Evolutionary conservation across 2,797 vertebrate species (phyloP), one percentile per base, ranked within the genome.

Genomic region (Myiothlypis chrysogaster): DNA sequence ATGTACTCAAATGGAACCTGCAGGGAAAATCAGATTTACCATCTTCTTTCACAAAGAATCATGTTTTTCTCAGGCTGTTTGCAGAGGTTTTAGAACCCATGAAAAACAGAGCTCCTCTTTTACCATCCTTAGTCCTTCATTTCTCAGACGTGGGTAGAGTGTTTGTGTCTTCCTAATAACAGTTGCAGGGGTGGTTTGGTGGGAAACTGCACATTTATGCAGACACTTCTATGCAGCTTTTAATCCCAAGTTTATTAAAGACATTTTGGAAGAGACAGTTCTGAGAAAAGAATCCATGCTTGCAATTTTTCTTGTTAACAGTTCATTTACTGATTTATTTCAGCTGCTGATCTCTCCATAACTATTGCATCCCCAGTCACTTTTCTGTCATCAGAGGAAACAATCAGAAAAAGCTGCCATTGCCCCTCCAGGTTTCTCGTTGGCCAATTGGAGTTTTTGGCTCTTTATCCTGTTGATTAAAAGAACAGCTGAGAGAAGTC

Each of bases 401-500:
- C 39, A 76, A 84, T 73, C 49, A 87, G 79, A 94, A 93, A 85
- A 83, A 65, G 47, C 85, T 93, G 76, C 77, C 82, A 46, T 63
- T 93, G 71, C 81, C 77, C 88, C 87, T 85, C 49, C 70, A 88
- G 88, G 72, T 93, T 92, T 78, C 79, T 87, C 63, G 10, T 84
- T 46, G 75, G 83, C 8, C 57, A 85, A 76, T 50, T 64, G 69
- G 53, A 76, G 85, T 37, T 89, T 92, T 87, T 49, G 34, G 89
- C 76, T 77, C 59, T 87, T 91, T 93, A 76, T 93, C 79, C 76
- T 25, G 87, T 78, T 96, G 95, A 97, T 97, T 96, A 96, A 95
- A 88, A 73, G 92, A 95, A 64, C 92, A 89, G 83, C 90, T 84
- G 93, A 94, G 81, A 39, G 63, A 87, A 96, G 83, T 94, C 88